phyloP scores from a whole-genome alignment of 1,140 invertebrate species.

The Pseudomyrmex concolor region DNA sequence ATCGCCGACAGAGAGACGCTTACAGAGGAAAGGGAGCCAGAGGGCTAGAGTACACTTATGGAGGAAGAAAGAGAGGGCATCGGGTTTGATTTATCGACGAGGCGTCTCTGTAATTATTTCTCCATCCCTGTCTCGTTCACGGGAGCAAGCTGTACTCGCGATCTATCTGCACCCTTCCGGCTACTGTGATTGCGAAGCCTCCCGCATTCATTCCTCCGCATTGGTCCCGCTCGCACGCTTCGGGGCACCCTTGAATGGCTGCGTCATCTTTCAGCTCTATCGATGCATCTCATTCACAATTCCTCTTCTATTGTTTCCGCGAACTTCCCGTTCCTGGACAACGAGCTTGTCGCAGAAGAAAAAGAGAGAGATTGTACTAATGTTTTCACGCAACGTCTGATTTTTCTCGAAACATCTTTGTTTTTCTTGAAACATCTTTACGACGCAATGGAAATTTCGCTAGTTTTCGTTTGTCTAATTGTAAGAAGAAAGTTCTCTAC shows the following conservation, averaged over 20 bases:
- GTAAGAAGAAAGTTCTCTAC: neutral
- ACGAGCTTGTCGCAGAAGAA: neutral
- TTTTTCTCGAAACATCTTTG: neutral
- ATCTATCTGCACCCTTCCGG: conserved; percentile 79
- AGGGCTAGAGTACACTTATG: neutral
- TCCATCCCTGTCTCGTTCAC: conserved; percentile 76
- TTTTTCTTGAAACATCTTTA: no score
- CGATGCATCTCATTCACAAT: conserved; percentile 65
- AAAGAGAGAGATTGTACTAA: no score
- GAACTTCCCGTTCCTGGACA: conserved; percentile 25
- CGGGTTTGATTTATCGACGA: conserved; percentile 83
- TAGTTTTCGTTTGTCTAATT: neutral
- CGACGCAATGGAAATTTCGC: neutral
- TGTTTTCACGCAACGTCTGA: neutral
- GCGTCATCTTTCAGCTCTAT: conserved; percentile 64
- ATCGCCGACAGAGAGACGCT: conserved; percentile 22
- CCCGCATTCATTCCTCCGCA: conserved; percentile 56
- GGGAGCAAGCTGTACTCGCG: conserved; percentile 30
- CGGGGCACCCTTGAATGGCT: conserved; percentile 70
- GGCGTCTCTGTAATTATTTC: conserved; percentile 85
- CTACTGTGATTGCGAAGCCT: conserved; percentile 78
- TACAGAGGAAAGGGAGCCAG: conserved; percentile 42
- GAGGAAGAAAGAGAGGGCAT: conserved; percentile 34
- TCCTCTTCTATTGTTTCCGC: conserved; percentile 45
- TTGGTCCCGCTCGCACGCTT: conserved; percentile 66